Evolutionary conservation across 2,888 invertebrate species (phyloP), one percentile per base, ranked within the genome.

Genomic region (Harpalus rubripes): DNA sequence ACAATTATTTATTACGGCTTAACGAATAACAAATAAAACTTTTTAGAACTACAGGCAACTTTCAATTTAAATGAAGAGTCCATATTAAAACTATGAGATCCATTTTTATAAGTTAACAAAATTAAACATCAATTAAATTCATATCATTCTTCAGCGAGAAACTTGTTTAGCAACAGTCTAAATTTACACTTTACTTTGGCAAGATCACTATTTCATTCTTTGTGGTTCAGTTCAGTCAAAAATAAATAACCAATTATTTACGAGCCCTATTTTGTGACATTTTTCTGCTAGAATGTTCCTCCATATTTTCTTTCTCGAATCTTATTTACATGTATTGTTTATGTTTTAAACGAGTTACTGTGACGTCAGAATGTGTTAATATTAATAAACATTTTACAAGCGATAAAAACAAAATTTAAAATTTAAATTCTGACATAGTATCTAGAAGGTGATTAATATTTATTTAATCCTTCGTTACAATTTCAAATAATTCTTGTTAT

Each of bases 391-490:
- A 68, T 32, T 63, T 68, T 68, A 41, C 26, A 1, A 32, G 10
- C n/a, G 68, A n/a, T 39, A 68, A 39, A 32, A 68, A 39, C 39
- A 68, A 63, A 68, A 68, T 68, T 68, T n/a, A 26, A 68, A 68
- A n/a, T 68, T 68, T 32, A 68, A 68, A 68, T 68, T n/a, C 7
- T 32, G 39, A 39, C 44, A 52, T 10, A 52, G 44, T 52, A 10
- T 52, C 5, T 8, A 52, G 44, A 12, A 52, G 10, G 10, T 52
- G 10, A 52, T 68, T 15, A 39, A 41, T 68, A 32, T 68, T 39
- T 26, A 68, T n/a, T 68, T 10, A 12, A 32, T 26, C 8, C 44
- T 6, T 52, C 44, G 61, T 61, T 61, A 61, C 61, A 61, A 61
- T 61, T 61, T 61, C 61, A 52, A 52, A 52, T 52, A 52, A 52